Evolutionary conservation across 2,888 invertebrate species (phyloP).

Genomic region (Dorcus parallelipipedus): DNA sequence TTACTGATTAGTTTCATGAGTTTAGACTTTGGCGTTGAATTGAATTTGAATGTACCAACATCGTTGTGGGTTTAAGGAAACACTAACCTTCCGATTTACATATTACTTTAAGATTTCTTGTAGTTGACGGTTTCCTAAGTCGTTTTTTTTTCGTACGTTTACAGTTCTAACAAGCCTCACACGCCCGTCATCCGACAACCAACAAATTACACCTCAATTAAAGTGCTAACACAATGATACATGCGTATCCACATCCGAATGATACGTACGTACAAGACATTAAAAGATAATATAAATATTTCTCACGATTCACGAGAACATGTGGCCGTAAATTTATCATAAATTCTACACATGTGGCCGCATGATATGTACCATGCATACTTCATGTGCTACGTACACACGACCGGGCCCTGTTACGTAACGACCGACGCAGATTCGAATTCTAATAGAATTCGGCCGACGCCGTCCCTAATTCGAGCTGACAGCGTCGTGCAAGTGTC

Average conservation of each 20-base stretch:
- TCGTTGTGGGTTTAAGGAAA: too few relatives aligned
- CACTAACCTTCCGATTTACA: too few relatives aligned
- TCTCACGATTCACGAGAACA: constrained; percentile 24
- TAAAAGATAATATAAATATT: constrained; percentile 27
- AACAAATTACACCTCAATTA: too few relatives aligned
- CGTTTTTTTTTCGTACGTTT: too few relatives aligned
- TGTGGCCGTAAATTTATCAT: constrained; percentile 23
- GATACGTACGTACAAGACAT: constrained; percentile 9
- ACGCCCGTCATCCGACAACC: too few relatives aligned
- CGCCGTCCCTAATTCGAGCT: background rate
- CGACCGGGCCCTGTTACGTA: background rate
- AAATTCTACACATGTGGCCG: constrained; percentile 15
- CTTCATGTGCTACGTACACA: background rate
- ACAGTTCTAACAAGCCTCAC: too few relatives aligned
- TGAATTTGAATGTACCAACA: too few relatives aligned
- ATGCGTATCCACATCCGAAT: background rate
- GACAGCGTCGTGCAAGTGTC: constrained; percentile 1
- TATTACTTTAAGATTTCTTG: too few relatives aligned
- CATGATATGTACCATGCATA: constrained; percentile 7
- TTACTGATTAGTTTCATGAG: too few relatives aligned
- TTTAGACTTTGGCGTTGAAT: too few relatives aligned
- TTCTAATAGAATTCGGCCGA: background rate
- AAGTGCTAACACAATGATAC: too few relatives aligned
- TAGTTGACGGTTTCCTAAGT: too few relatives aligned
- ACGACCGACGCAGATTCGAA: background rate